Conservation (phyloP, 1,140 invertebrate genomes). For the Gryon sp. region DNA sequence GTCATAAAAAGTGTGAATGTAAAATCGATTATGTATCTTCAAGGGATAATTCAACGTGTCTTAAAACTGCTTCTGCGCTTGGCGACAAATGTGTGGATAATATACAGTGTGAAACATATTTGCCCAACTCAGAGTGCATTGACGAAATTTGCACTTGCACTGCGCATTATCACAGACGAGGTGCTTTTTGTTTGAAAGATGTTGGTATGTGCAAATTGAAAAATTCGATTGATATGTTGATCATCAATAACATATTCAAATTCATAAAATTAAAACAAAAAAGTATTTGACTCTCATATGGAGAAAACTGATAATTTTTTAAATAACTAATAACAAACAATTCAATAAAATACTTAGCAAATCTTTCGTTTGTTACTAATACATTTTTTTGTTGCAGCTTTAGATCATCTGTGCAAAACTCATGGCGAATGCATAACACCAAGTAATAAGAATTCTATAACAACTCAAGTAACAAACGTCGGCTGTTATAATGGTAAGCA, state of each 20-base stretch:
- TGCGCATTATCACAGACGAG: constrained; percentile 66
- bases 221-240: too few species aligned
- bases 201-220: too few species aligned
- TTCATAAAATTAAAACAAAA: background rate
- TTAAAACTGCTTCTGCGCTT: constrained; percentile 67
- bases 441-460: constrained; percentile 64
- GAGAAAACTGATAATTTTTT: too few species aligned
- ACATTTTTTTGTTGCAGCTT: constrained; percentile 33
- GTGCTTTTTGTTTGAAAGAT: constrained; percentile 65
- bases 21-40: constrained; percentile 69
- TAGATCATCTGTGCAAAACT: constrained; percentile 62
- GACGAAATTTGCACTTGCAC: constrained; percentile 66
- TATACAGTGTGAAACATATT: constrained; percentile 67
- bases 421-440: constrained; percentile 69
- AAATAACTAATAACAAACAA: background rate
- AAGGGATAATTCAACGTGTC: constrained; percentile 62
- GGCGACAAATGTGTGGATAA: constrained; percentile 71
- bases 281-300: too few species aligned
- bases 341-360: constrained; percentile 1
- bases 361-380: constrained; percentile 9
- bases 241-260: background rate
- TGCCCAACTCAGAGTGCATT: constrained; percentile 65
- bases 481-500: constrained; percentile 70
- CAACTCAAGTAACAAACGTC: constrained; percentile 65
- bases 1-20: constrained; percentile 67